Evolutionary conservation across 2,113 vertebrate genomes (phyloP), one percentile per base, ranked within the genome.

Genomic region (Megaptera novaeangliae): DNA sequence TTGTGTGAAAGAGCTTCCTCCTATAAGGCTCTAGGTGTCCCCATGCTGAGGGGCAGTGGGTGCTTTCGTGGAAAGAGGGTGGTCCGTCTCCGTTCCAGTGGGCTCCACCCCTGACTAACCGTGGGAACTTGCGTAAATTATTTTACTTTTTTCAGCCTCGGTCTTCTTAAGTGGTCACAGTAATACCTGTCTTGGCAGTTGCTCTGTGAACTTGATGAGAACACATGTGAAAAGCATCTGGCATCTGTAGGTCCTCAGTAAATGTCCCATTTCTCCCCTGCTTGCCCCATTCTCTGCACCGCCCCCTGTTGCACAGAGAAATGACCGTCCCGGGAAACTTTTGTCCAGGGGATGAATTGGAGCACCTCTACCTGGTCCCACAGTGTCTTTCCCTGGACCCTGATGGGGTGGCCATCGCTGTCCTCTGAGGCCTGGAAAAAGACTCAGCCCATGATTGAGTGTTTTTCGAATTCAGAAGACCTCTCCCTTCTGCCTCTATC

Each of bases 81-180:
- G 18, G 20, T 17, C 57, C 0, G 1, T 11, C 75, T 49, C n/a
- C 2, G 4, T 57, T 66, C 46, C 31, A 0, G 14, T 1, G 7
- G 57, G 25, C 39, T n/a, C 59, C 25, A 1, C 27, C 69, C 59
- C 31, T 55, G 29, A 17, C 25, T 31, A 23, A 31, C 74, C 23
- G 0, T 0, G 6, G 64, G 46, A 5, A 25, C 69, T 14, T 20
- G 2, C 2, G 2, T 23, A 8, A 8, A 6, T 36, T 17, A 20
- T n/a, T n/a, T 8, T 11, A 10, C 39, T 57, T 44, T 41, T 10
- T 46, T 6, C 1, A 12, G 6, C 25, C 39, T 61, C 29, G 0
- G 21, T 49, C 25, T 82, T 46, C 57, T 21, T 23, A 8, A 2
- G 55, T 13, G 44, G 72, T 31, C 84, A 57, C 27, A 2, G 3